Base-by-base conservation (phyloP, 2,888 invertebrate species). In the Apomyelois bistriatella region DNA sequence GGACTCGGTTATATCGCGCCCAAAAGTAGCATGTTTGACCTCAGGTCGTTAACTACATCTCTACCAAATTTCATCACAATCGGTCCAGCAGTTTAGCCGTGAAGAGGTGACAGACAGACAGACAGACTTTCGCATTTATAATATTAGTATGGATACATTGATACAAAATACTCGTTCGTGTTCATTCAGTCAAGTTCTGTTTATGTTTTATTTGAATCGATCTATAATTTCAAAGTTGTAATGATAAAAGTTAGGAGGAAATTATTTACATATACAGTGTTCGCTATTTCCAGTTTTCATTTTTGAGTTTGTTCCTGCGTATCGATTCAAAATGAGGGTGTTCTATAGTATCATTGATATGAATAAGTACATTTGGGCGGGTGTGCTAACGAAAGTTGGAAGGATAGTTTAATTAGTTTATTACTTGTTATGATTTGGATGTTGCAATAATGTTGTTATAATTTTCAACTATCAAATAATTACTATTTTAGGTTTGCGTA, bases 401-500 rank as follows among this genome's bases (percentile, higher is more conserved):
- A 32, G 10, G 10, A 49, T 49, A 49, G 48, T 49, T 49, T 37
- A 15, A 49, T 49, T 37, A 49, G 28, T 49, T 46, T 46, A 32
- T 46, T 46, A 9, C 43, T 32, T 30, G 46, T n/a, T 46, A 32
- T 43, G 28, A 32, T 46, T 46, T 32, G 46, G 32, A 15, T n/a
- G 8, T 10, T 12, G 22, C 10, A 8, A 10, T 10, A 32, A 32
- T 16, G 32, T 46, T 43, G 17, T 32, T 28, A 46, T 32, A 32
- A 46, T 32, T 32, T 38, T 10, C 1, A 41, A 22, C 22, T 10
- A 41, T 41, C n/a, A 41, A 8, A 30, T 42, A 43, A 43, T 1
- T 28, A n/a, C 12, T 6, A 30, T 28, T 12, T n/a, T 28, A n/a
- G 1, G 22, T 22, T 22, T 22, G 22, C 22, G n/a, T n/a, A 40